Evolutionary conservation across 1,140 invertebrate genomes (phyloP), one percentile per base, ranked within the genome.

Genomic region (Aleiodes sp.): DNA sequence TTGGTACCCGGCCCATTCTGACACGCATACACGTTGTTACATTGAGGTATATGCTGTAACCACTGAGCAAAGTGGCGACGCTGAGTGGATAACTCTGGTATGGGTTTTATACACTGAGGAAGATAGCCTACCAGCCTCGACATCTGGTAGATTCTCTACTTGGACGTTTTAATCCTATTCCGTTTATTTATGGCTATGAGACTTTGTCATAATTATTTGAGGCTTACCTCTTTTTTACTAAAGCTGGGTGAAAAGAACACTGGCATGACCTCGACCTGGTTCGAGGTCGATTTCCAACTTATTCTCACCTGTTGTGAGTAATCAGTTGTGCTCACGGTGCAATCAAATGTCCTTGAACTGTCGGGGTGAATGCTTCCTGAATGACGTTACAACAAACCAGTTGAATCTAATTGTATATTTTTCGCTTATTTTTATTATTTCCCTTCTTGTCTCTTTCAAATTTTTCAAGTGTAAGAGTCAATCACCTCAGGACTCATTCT

Each of bases 61-160:
- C 56, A 31, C 46, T 12, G 46, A 41, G 46, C 33, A 66, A 57
- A 66, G 64, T 66, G 64, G 64, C 16, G 29, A 56, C 31, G 31
- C 56, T 39, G 52, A 57, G 14, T 57, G 65, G 65, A 59, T 60
- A 29, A 33, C 26, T 59, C 14, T 7, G 0, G 2, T 19, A 12
- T 29, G 26, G 26, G 28, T n/a, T n/a, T n/a, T n/a, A n/a, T n/a
- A n/a, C n/a, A n/a, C n/a, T 33, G 31, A 7, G 9, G 31, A 0
- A 33, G 16, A 60, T 4, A n/a, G 31, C 10, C 24, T 14, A 31
- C 41, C 31, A n/a, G n/a, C 12, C 73, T 73, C 61, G 75, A 76
- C 77, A 79, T 76, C 74, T 77, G 76, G 75, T 68, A 68, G 66
- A 75, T 75, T 71, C 70, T 57, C 63, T 56, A 68, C 60, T 64